phyloP scores from a whole-genome alignment of 2,888 invertebrate genomes.

The Eupelmus urozonus region DNA sequence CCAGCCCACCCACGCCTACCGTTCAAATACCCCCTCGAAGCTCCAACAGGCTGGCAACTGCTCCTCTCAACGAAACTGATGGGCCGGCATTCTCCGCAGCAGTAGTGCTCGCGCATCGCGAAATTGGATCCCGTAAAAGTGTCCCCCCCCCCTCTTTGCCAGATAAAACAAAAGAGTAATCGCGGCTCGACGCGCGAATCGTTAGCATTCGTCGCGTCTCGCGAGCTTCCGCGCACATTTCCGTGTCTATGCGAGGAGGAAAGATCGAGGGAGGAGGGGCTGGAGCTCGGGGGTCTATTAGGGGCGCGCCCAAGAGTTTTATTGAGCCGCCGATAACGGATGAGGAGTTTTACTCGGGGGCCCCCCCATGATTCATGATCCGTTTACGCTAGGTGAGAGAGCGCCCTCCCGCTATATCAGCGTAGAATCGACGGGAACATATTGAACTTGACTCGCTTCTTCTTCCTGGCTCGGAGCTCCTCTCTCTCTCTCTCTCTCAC shows the following conservation, averaged over 20 bases:
- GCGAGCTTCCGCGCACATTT: not conserved
- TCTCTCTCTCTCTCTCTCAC: conserved; percentile 3
- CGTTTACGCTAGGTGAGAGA: conserved; percentile 50
- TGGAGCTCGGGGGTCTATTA: conserved; percentile 60
- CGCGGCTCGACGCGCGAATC: not conserved
- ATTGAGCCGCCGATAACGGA: conserved; percentile 69
- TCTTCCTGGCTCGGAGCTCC: conserved; percentile 45
- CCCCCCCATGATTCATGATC: conserved; percentile 66
- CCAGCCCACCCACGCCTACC: too few species aligned
- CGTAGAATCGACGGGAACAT: conserved; percentile 50
- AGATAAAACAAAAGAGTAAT: not conserved
- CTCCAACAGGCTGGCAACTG: too few species aligned
- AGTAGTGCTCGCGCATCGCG: too few species aligned
- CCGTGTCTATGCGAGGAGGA: not conserved
- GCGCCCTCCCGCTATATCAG: not conserved
- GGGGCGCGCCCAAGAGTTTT: conserved; percentile 65
- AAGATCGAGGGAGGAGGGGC: not conserved
- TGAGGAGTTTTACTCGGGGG: conserved; percentile 66
- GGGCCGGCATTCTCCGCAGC: too few species aligned
- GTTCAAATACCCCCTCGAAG: too few species aligned
- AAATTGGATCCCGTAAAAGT: too few species aligned
- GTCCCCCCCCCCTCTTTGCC: too few species aligned
- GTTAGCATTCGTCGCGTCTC: too few species aligned
- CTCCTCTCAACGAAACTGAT: too few species aligned
- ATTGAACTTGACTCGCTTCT: conserved; percentile 51